Base-by-base conservation (phyloP, 2,797 vertebrate species). In the Gila robusta region DNA sequence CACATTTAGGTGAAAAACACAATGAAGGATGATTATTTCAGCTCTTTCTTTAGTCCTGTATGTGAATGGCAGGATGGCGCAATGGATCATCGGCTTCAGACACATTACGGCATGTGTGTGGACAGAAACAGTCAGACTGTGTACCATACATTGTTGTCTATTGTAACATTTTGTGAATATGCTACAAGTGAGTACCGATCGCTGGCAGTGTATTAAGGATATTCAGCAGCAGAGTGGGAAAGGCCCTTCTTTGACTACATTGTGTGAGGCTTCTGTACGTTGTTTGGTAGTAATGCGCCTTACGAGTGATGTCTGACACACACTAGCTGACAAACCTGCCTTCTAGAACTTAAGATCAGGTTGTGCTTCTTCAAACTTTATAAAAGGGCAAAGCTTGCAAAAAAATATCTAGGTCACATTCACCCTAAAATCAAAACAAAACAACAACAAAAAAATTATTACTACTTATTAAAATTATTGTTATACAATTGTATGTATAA, bases 1-100 rank as follows among this genome's bases (percentile, higher is more conserved):
- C 49, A 88, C 54, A 80, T 52, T 39, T 28, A 77, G 32, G 11
- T 72, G 78, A 83, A 84, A 86, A 90, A 64, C 79, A 83, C 79
- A 81, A 59, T 56, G 70, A 80, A 82, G 74, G 70, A 56, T 35
- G 37, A 74, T 7, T 28, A 59, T 66, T 28, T 35, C 11, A 59
- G 37, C 21, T 19, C 9, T 47, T 74, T 62, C 28, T 76, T 28
- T 39, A 39, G 19, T 72, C 12, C 6, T 21, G 11, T 49, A 5
- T 23, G 6, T 59, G 49, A 28, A 70, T 21, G 62, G 32, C 14
- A 71, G 49, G 66, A 71, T 28, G 69, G 35, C 41, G 49, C 16
- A 41, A 39, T 19, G 26, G 2, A n/a, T 71, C 44, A 37, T 7
- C 26, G 23, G 56, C 76, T 44, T n/a, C 39, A n/a, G 28, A 74